These are phyloP conservation scores for Nematolebias whitei DNA, from an alignment of 2,113 vertebrate genomes.

Conservation along the genomic window DNA sequence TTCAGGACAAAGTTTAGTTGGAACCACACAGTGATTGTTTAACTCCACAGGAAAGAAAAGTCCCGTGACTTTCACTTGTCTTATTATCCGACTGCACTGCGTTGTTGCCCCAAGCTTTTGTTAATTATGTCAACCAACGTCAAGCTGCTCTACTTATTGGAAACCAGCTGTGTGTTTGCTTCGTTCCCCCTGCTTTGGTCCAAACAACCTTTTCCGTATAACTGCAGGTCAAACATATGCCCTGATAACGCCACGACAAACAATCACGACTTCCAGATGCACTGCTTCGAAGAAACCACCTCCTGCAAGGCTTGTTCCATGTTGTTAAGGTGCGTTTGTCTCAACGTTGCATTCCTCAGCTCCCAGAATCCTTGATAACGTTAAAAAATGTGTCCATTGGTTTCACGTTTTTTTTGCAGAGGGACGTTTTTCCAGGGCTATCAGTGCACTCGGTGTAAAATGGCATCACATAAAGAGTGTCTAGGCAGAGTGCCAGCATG, in stretches of 20 bases:
- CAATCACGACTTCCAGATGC: conserved; percentile 95
- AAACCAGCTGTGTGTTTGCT: conserved; percentile 10
- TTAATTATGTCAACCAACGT: too few species aligned
- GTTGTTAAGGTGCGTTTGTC: conserved; percentile 85
- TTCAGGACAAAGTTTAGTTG: too few species aligned
- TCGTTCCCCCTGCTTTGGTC: neutral
- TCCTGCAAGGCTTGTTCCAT: conserved; percentile 93
- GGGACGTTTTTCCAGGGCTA: conserved; percentile 95
- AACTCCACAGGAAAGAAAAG: neutral
- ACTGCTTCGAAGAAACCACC: conserved; percentile 91
- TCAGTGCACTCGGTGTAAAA: conserved; percentile 87
- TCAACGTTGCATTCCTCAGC: neutral
- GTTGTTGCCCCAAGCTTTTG: too few species aligned
- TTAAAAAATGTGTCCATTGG: neutral
- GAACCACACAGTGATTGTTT: neutral
- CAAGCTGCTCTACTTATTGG: neutral
- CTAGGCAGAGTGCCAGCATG: conserved; percentile 86
- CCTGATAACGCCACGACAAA: conserved; percentile 88
- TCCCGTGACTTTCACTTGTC: neutral
- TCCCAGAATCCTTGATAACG: neutral
- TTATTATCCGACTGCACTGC: conserved; percentile 1
- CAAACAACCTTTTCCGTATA: neutral
- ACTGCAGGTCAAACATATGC: conserved; percentile 90
- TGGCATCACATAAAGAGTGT: conserved; percentile 93
- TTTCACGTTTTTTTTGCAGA: conserved; percentile 66